phyloP scores from a whole-genome alignment of 2,888 invertebrate genomes.

The Heliothis peltigera region DNA sequence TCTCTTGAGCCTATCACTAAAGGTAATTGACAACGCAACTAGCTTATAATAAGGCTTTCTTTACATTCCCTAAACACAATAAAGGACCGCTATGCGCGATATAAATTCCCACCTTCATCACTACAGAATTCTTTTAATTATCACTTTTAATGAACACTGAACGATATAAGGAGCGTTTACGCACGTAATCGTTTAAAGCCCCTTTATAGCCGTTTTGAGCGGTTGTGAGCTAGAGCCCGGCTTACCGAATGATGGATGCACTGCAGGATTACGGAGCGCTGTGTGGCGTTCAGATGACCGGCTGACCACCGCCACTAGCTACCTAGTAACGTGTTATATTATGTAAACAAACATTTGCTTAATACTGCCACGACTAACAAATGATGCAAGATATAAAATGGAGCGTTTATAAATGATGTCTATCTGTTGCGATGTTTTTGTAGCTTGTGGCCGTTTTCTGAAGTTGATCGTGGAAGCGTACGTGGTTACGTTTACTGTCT shows the following conservation, averaged over 20 bases:
- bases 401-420: slow-evolving; percentile 54
- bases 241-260: slow-evolving; percentile 82
- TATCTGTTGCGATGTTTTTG: slow-evolving; percentile 32
- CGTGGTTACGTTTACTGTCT: background rate
- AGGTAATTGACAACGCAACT: slow-evolving; percentile 28
- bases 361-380: slow-evolving; percentile 57
- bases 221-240: slow-evolving; percentile 76
- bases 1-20: slow-evolving; percentile 37
- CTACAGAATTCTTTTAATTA: slow-evolving; percentile 66
- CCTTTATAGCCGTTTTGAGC: slow-evolving; percentile 79
- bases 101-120: slow-evolving; percentile 40
- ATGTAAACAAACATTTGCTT: slow-evolving; percentile 57
- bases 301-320: slow-evolving; percentile 51
- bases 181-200: slow-evolving; percentile 79
- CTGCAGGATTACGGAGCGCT: slow-evolving; percentile 75
- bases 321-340: slow-evolving; percentile 51
- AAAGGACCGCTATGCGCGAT: slow-evolving; percentile 31
- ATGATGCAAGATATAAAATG: slow-evolving; percentile 56
- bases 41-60: slow-evolving; percentile 44
- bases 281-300: slow-evolving; percentile 69
- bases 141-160: slow-evolving; percentile 70
- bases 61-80: slow-evolving; percentile 37
- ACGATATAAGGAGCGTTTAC: slow-evolving; percentile 75
- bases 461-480: slow-evolving; percentile 8
- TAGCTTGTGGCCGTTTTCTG: slow-evolving; percentile 29